These are phyloP conservation scores for Glaucopsyche alexis DNA, from an alignment of 2,888 invertebrate genomes.

Conservation along the genomic window DNA sequence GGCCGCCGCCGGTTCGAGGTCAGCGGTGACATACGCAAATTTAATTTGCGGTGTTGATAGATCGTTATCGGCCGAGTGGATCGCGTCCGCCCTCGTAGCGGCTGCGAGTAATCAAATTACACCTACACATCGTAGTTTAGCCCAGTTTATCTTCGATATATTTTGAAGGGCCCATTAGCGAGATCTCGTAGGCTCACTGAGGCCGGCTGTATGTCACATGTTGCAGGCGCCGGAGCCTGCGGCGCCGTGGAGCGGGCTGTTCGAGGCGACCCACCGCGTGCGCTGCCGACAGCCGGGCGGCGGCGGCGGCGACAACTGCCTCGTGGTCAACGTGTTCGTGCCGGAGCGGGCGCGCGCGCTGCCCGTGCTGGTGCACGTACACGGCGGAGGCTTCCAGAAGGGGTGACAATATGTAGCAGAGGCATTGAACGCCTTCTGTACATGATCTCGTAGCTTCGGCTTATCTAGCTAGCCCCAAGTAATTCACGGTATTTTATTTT, in stretches of 20 bases:
- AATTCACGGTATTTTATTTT: conserved; percentile 37
- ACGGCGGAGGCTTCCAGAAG: conserved; percentile 67
- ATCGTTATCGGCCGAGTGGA: conserved; percentile 45
- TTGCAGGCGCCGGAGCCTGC: conserved; percentile 58
- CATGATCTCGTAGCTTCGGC: not conserved
- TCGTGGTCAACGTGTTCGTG: conserved; percentile 67
- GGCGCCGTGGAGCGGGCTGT: conserved; percentile 62
- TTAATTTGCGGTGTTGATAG: conserved; percentile 46
- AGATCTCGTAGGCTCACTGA: not conserved
- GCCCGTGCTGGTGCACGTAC: conserved; percentile 65
- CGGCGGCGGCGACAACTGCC: conserved; percentile 63
- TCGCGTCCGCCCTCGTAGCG: not conserved
- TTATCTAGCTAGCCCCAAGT: not conserved
- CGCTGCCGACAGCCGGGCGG: conserved; percentile 58
- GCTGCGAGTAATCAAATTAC: not conserved
- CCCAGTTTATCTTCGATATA: not conserved
- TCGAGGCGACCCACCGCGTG: conserved; percentile 66
- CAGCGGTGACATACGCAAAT: conserved; percentile 49
- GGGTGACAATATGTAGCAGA: conserved; percentile 48
- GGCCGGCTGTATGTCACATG: not conserved
- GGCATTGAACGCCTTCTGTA: not conserved
- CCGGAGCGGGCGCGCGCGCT: conserved; percentile 47
- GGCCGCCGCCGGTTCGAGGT: conserved; percentile 62
- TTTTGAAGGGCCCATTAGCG: not conserved
- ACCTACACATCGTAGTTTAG: not conserved